These are phyloP conservation scores for Yoshiicerus persimilis DNA, from an alignment of 1,140 invertebrate species.

Conservation along the genomic window DNA sequence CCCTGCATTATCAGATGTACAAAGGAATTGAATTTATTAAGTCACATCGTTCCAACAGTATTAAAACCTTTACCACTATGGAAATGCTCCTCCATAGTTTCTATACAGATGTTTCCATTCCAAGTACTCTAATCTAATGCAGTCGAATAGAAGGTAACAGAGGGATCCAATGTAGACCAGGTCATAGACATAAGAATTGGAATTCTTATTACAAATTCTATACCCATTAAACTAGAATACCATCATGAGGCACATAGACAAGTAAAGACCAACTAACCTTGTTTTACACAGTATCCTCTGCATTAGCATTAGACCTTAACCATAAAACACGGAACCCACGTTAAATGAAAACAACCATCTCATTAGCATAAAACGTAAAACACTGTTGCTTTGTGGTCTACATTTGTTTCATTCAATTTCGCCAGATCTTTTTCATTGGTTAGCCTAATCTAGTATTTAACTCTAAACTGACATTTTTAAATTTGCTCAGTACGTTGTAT, in stretches of 20 bases:
- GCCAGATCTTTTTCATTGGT: not conserved
- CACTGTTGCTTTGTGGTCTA: not conserved
- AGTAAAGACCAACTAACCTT: too few species aligned
- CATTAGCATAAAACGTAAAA: slow-evolving; percentile 9
- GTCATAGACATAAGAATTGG: not conserved
- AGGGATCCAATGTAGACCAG: not conserved
- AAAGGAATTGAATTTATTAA: not conserved
- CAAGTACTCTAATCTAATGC: not conserved
- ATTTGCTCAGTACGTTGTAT: not conserved
- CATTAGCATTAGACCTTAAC: not conserved
- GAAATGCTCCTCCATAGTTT: too few species aligned
- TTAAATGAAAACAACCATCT: slow-evolving; percentile 11
- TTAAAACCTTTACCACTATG: not conserved
- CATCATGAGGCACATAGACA: too few species aligned
- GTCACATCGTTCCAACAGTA: not conserved
- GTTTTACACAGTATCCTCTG: too few species aligned
- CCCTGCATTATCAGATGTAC: not conserved
- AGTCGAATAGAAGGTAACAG: too few species aligned
- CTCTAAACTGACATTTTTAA: not conserved
- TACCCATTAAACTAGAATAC: too few species aligned
- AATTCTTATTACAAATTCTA: not conserved
- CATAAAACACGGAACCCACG: not conserved
- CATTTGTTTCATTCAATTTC: not conserved
- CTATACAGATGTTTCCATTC: not conserved
- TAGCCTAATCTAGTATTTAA: not conserved